Evolutionary conservation across 2,113 vertebrate genomes (phyloP), one percentile per base, ranked within the genome.

Genomic region (Agelaius tricolor): DNA sequence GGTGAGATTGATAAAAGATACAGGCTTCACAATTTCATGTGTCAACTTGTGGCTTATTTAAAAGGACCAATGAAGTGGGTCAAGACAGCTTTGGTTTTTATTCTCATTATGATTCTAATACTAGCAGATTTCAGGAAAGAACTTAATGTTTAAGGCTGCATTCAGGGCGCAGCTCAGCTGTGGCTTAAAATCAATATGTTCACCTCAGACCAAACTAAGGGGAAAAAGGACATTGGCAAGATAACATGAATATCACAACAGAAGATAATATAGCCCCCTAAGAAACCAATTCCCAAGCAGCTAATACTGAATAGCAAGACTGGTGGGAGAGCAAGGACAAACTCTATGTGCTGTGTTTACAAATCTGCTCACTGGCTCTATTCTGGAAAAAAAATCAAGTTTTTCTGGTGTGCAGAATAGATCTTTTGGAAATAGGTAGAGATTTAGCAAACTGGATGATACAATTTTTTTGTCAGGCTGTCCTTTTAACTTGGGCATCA

Each of bases 391-490:
- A 88, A 88, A 73, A 31, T 68, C 5, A 65, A 52, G 26, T 76
- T 85, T 73, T 84, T 21, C 20, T 71, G 11, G 57, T 82, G 51
- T 62, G 31, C 49, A 68, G 39, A 52, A 58, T 10, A 87, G 28
- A 27, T 79, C 19, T 84, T 86, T 16, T 7, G 19, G 75, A 84
- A 87, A 41, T 68, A 87, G 71, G 44, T 65, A 41, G 62, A 68
- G 58, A 61, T 52, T 84, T 73, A 44, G 39, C 37, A 61, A 58
- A 85, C 15, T 33, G 78, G 49, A 84, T 89, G 72, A 63, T 87
- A 57, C 16, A 67, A 74, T 94, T 89, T 93, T 91, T 52, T 90
- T 95, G 84, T 58, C 91, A 95, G 82, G 46, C 57, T 94, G 57
- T 94, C 35, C 62, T 79, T 78, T 89, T 87, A 79, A 47, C 74